These are phyloP conservation scores for Forbesichthys agassizii DNA, from an alignment of 2,113 vertebrate genomes.

Conservation along the genomic window DNA sequence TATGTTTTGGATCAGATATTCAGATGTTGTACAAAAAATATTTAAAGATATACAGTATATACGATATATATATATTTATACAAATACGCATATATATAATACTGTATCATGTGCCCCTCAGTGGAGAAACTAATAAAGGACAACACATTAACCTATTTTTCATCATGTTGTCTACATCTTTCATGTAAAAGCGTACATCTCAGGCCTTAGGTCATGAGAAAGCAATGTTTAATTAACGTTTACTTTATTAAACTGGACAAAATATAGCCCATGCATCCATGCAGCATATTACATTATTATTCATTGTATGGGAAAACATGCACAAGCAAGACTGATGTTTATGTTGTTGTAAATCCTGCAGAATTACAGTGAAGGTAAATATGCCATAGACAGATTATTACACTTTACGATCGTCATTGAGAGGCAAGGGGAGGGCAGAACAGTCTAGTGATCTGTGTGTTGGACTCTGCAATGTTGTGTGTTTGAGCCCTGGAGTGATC, in stretches of 20 bases:
- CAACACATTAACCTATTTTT: constrained; percentile 16
- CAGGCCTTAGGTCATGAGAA: constrained; percentile 57
- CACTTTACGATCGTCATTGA: too few species aligned
- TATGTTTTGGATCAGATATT: too few species aligned
- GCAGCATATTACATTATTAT: background rate
- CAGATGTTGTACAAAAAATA: too few species aligned
- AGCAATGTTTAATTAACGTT: constrained; percentile 11
- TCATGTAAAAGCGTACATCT: constrained; percentile 35
- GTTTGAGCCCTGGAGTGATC: background rate
- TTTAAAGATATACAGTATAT: too few species aligned
- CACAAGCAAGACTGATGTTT: background rate
- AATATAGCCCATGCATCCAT: background rate
- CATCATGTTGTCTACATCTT: constrained; percentile 24
- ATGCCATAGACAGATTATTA: background rate
- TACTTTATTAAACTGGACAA: constrained; percentile 1
- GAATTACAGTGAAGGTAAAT: background rate
- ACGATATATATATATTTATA: too few species aligned
- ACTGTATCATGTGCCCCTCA: too few species aligned
- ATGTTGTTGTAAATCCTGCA: background rate
- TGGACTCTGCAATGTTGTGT: background rate
- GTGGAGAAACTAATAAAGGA: background rate
- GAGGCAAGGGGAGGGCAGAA: too few species aligned
- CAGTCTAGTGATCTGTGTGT: background rate
- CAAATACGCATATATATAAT: too few species aligned
- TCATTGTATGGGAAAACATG: too few species aligned